phyloP scores from a whole-genome alignment of 2,113 vertebrate genomes.

The Sylvia atricapilla region DNA sequence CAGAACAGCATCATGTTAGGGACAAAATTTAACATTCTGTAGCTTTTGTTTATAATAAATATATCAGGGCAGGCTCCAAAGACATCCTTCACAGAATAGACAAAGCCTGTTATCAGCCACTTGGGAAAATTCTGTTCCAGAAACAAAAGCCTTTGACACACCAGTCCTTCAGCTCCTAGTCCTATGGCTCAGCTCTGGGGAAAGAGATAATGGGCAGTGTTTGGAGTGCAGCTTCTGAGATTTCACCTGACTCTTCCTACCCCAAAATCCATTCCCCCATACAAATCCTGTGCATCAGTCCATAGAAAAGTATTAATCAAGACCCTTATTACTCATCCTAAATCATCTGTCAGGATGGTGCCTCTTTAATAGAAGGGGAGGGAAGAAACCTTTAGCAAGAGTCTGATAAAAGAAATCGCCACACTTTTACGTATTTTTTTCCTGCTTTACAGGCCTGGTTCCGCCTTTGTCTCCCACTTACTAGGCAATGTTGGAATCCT shows the following conservation, averaged over 20 bases:
- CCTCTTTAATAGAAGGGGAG: background rate
- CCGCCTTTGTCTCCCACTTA: background rate
- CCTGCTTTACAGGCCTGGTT: background rate
- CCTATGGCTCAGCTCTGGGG: background rate
- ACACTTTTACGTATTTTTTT: background rate
- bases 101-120: conserved; percentile 13
- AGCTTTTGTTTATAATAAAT: conserved; percentile 47
- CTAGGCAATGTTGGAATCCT: background rate
- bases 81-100: background rate
- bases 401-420: background rate
- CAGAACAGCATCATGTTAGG: conserved; percentile 21
- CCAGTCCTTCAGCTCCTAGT: background rate
- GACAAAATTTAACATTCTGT: conserved; percentile 38
- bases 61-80: background rate
- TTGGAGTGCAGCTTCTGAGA: background rate
- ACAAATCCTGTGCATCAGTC: background rate
- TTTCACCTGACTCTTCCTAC: background rate
- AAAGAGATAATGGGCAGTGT: background rate
- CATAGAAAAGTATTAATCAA: background rate
- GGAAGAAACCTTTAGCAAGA: background rate
- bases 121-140: conserved; percentile 10
- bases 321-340: background rate
- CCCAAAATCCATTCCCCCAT: background rate
- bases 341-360: background rate
- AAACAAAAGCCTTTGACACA: conserved; percentile 12